Evolutionary conservation across 2,113 vertebrate species (phyloP), one percentile per base, ranked within the genome.

Genomic region (Malurus alboscapulatus): DNA sequence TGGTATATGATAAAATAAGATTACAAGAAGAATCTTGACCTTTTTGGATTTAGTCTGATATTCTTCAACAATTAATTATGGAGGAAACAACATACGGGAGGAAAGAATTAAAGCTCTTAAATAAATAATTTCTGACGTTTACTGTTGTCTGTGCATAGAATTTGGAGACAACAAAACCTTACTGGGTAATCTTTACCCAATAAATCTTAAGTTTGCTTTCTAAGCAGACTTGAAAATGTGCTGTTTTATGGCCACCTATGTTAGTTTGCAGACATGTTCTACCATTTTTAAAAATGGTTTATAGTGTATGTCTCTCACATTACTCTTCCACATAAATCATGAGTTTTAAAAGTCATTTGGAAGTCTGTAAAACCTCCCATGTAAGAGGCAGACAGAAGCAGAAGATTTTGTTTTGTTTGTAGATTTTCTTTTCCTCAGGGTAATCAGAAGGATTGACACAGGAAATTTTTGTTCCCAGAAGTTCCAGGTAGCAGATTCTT

Each of bases 21-120:
- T 92, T 94, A 77, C 69, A 73, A 27, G 69, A 91, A 68, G 30
- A 50, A 19, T 94, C 95, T 69, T 92, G 82, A 90, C 71, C 55
- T 80, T 87, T 50, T 95, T 55, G 63, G 40, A 72, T 89, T 92
- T 76, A 90, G 45, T 80, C 48, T 87, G 48, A 79, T 90, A 68
- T 51, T 89, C 18, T 42, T 57, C 91, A 66, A 55, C 22, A 92
- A 59, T 92, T 87, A 42, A 77, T 91, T 88, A 48, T 62, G 62
- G 91, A 76, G 57, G 63, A 91, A 95, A 19, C 7, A 84, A 68
- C 57, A 68, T 77, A 88, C 84, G 44, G n/a, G 47, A 88, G 42
- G 74, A 71, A 90, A 91, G n/a, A 91, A 94, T 65, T 57, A 82
- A 87, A 79, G 12, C 19, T 78, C 16, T 26, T 84, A 72, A 82